Evolutionary conservation across 2,113 vertebrate species (phyloP).

Genomic region (Laticauda laticaudata): DNA sequence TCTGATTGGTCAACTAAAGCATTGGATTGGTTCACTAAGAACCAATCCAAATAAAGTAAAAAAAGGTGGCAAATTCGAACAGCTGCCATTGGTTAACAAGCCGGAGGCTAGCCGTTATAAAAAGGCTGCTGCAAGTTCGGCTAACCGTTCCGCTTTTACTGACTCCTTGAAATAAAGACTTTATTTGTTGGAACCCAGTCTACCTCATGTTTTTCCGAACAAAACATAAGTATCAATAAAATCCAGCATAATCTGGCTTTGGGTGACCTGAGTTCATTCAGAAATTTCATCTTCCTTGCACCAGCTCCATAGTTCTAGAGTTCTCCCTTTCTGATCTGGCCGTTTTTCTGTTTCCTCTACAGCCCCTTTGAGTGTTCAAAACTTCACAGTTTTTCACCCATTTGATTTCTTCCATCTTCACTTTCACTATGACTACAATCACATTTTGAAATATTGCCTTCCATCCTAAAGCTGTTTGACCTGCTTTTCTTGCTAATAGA

Average conservation of each 20-base stretch:
- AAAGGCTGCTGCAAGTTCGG: no score
- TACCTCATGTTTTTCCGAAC: no score
- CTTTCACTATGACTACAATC: background rate
- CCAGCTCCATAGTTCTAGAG: background rate
- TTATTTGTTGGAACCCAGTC: no score
- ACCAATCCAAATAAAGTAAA: no score
- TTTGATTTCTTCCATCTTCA: background rate
- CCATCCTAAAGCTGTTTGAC: background rate
- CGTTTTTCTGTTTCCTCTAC: background rate
- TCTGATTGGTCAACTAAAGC: no score
- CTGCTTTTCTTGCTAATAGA: background rate
- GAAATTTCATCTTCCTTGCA: background rate
- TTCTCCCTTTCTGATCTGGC: background rate
- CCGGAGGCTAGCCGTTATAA: no score
- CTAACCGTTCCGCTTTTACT: no score
- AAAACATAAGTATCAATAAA: background rate
- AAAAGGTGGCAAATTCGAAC: no score
- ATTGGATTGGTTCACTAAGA: no score
- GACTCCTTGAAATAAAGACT: no score
- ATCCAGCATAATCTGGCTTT: background rate
- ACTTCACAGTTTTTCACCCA: background rate
- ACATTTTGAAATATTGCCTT: background rate
- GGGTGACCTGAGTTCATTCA: background rate
- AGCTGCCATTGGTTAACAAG: no score
- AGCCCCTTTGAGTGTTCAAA: background rate